These are phyloP conservation scores for Lateolabrax maculatus DNA, from an alignment of 2,797 vertebrate genomes.

Conservation along the genomic window DNA sequence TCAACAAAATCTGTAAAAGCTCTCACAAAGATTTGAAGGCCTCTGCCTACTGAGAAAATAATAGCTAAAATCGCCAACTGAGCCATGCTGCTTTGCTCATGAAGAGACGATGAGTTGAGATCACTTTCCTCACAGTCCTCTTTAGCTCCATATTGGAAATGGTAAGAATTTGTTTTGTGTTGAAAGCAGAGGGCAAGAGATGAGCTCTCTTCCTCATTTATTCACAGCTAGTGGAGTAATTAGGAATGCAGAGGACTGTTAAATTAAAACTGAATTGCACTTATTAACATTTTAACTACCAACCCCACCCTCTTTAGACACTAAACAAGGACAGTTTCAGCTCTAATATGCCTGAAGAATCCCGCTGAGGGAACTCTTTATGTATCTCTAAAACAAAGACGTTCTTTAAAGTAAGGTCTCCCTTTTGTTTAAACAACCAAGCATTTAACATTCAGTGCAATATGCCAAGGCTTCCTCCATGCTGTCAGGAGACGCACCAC, in stretches of 20 bases:
- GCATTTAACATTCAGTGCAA: slow-evolving; percentile 85
- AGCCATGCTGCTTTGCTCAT: slow-evolving; percentile 75
- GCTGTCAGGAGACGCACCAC: slow-evolving; percentile 80
- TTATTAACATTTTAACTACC: slow-evolving; percentile 92
- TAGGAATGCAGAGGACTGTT: slow-evolving; percentile 91
- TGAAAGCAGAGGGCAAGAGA: slow-evolving; percentile 80
- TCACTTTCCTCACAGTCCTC: slow-evolving; percentile 73
- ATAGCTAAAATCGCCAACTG: slow-evolving; percentile 65
- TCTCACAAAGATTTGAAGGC: slow-evolving; percentile 55
- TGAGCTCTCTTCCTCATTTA: slow-evolving; percentile 88
- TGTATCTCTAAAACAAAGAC: slow-evolving; percentile 84
- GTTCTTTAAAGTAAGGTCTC: slow-evolving; percentile 84
- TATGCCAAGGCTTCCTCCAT: slow-evolving; percentile 67
- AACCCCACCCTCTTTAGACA: slow-evolving; percentile 88
- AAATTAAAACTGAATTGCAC: slow-evolving; percentile 91
- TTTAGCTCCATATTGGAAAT: slow-evolving; percentile 74
- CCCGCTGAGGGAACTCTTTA: slow-evolving; percentile 81
- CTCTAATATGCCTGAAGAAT: slow-evolving; percentile 85
- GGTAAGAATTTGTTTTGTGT: slow-evolving; percentile 76
- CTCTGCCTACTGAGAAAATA: slow-evolving; percentile 75
- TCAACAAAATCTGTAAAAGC: slow-evolving; percentile 53
- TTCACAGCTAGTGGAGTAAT: slow-evolving; percentile 90
- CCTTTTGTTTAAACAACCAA: slow-evolving; percentile 86
- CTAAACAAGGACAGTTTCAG: slow-evolving; percentile 87
- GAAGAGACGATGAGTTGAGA: slow-evolving; percentile 69